phyloP scores from a whole-genome alignment of 1,140 invertebrate species.

The Chelonus insularis region DNA sequence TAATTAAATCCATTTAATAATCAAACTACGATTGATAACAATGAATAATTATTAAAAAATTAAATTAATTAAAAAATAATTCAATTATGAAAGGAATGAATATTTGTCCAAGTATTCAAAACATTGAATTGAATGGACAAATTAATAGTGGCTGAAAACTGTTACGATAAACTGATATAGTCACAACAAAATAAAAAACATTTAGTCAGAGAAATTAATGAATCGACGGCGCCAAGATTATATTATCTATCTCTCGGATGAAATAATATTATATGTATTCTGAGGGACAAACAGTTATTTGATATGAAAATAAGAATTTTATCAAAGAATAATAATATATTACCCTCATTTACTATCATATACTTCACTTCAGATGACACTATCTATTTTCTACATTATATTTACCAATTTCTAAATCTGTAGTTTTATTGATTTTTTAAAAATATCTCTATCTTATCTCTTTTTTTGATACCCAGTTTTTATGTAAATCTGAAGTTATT shows the following conservation, averaged over 20 bases:
- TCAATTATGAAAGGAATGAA: too few relatives aligned
- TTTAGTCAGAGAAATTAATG: neutral
- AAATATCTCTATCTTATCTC: neutral
- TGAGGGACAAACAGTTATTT: neutral
- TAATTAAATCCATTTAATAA: too few relatives aligned
- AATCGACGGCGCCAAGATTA: conserved; percentile 15
- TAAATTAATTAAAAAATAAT: too few relatives aligned
- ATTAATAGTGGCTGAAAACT: neutral
- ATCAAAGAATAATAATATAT: conserved; percentile 5
- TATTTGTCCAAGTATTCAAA: too few relatives aligned
- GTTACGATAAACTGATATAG: neutral
- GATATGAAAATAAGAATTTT: neutral
- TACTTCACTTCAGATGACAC: neutral
- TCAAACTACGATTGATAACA: too few relatives aligned
- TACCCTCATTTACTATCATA: conserved; percentile 6
- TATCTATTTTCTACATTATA: neutral
- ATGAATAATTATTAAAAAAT: too few relatives aligned
- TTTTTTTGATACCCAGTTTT: neutral
- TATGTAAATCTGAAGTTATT: too few relatives aligned
- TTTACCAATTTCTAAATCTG: neutral
- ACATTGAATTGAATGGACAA: neutral
- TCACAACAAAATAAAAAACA: neutral
- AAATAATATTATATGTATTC: conserved; percentile 10
- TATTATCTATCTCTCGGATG: neutral
- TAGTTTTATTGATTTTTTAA: neutral